Conservation (phyloP, 2,797 vertebrate species). For the Phrynocephalus vlangalii region DNA sequence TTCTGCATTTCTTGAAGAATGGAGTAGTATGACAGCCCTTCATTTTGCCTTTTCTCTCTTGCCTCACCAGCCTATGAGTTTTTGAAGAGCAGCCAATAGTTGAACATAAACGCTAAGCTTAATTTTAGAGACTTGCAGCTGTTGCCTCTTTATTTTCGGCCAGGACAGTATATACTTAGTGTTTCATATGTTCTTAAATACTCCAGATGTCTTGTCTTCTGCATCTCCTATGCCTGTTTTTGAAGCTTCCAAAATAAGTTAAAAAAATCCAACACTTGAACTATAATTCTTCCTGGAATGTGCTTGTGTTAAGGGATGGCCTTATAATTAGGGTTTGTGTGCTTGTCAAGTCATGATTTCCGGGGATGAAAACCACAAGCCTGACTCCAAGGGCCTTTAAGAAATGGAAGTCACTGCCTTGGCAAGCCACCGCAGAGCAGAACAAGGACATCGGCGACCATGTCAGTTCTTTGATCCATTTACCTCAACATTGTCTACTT, state of each 20-base stretch:
- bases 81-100: not conserved
- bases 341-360: conserved; percentile 51
- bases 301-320: not conserved
- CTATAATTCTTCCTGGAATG: conserved; percentile 40
- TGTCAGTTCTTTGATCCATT: not conserved
- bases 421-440: not conserved
- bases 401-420: conserved; percentile 21
- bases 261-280: conserved; percentile 53
- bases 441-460: not conserved
- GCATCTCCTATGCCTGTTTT: not conserved
- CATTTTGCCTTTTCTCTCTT: not conserved
- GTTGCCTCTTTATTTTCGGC: conserved; percentile 61
- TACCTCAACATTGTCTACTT: not conserved
- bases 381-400: not conserved
- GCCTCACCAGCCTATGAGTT: not conserved
- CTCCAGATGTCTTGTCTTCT: conserved; percentile 21
- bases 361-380: not conserved
- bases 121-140: conserved; percentile 52
- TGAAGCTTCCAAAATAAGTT: not conserved
- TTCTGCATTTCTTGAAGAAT: conserved; percentile 19
- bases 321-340: conserved; percentile 47
- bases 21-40: not conserved
- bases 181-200: conserved; percentile 34
- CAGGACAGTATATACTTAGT: conserved; percentile 25
- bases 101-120: not conserved